A percentile compares a stretch with the other conserved stretches of the same genome.
Conservation (phyloP, 2,113 vertebrate genomes). For the Periophthalmus modestus region DNA sequence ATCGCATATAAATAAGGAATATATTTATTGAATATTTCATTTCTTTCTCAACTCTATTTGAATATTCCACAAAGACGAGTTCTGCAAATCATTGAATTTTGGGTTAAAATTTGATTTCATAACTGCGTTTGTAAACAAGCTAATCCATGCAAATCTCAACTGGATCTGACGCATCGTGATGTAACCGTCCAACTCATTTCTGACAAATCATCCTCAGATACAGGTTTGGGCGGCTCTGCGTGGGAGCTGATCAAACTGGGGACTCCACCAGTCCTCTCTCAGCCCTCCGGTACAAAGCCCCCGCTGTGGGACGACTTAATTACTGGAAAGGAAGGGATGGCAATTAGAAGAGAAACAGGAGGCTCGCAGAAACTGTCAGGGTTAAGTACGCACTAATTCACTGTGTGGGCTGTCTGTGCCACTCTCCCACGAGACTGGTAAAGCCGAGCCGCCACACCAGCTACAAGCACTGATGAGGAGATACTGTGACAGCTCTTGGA, state of each 20-base stretch:
- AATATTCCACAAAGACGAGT: too few species aligned
- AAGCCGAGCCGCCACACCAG: slow-evolving; percentile 46
- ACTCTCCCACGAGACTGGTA: slow-evolving; percentile 60
- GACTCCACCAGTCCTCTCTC: slow-evolving; percentile 57
- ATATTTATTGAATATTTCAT: too few species aligned
- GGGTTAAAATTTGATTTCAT: neutral
- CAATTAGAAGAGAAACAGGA: slow-evolving; percentile 77
- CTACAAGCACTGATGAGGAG: slow-evolving; percentile 37
- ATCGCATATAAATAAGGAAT: too few species aligned
- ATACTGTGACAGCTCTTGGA: slow-evolving; percentile 22
- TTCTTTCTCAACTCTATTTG: too few species aligned
- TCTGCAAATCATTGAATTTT: neutral
- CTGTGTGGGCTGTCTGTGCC: slow-evolving; percentile 60
- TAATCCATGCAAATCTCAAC: neutral
- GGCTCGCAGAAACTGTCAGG: slow-evolving; percentile 76
- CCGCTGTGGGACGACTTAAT: slow-evolving; percentile 72
- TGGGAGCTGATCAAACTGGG: slow-evolving; percentile 46
- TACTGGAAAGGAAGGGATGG: slow-evolving; percentile 69
- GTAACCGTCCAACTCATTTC: slow-evolving; percentile 10
- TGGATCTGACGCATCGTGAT: slow-evolving; percentile 16
- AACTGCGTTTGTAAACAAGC: neutral
- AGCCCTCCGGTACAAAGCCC: slow-evolving; percentile 70
- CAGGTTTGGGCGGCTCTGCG: slow-evolving; percentile 45
- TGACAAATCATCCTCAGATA: slow-evolving; percentile 31
- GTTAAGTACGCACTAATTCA: slow-evolving; percentile 80